phyloP scores from a whole-genome alignment of 2,113 vertebrate species.

The Carassius carassius region DNA sequence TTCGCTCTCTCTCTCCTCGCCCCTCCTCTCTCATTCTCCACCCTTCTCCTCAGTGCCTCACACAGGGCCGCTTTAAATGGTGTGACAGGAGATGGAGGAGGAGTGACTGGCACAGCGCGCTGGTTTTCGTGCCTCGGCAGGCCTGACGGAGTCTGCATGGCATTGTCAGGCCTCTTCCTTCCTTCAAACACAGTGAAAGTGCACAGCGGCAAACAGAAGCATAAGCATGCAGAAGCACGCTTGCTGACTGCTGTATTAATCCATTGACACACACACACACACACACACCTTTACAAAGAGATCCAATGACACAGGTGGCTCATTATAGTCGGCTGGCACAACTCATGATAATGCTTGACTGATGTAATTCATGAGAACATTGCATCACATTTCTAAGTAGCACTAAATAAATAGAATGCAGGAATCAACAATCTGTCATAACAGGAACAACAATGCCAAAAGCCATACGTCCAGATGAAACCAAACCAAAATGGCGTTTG shows the following conservation, averaged over 20 bases:
- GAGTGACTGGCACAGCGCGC: background rate
- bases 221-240: slow-evolving; percentile 45
- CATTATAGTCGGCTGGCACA: background rate
- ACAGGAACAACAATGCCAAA: background rate
- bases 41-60: background rate
- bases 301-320: background rate
- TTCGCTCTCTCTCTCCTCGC: slow-evolving; percentile 9
- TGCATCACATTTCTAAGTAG: background rate
- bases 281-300: slow-evolving; percentile 13
- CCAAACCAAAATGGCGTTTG: background rate
- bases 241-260: background rate
- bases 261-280: background rate
- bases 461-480: background rate
- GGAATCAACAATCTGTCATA: background rate
- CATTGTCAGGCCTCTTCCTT: slow-evolving; percentile 25
- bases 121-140: slow-evolving; percentile 47
- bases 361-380: background rate
- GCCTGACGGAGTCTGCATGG: slow-evolving; percentile 23
- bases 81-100: background rate
- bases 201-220: slow-evolving; percentile 1
- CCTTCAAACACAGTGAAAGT: slow-evolving; percentile 32
- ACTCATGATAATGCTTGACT: background rate
- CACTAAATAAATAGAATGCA: background rate
- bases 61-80: background rate
- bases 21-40: slow-evolving; percentile 12